A percentile compares a stretch with the other conserved stretches of the same genome.
Conservation (phyloP, 2,113 vertebrate species). For the Prunella fulvescens region DNA sequence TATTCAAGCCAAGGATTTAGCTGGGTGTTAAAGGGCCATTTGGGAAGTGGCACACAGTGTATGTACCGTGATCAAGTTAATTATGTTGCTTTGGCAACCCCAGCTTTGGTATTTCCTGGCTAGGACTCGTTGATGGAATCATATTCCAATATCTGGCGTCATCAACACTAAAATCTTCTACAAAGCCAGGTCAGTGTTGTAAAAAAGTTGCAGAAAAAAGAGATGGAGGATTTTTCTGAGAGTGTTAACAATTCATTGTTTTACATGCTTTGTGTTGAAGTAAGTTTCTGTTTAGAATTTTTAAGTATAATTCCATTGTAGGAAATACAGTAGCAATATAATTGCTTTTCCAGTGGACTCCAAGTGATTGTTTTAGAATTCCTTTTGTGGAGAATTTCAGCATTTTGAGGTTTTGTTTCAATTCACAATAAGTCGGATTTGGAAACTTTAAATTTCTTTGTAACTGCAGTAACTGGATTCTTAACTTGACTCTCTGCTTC, state of each 20-base stretch:
- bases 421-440: background rate
- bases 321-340: background rate
- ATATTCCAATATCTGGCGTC: slow-evolving; percentile 37
- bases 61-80: slow-evolving; percentile 23
- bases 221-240: background rate
- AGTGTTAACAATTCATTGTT: background rate
- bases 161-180: background rate
- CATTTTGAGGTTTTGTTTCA: background rate
- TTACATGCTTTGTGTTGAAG: background rate
- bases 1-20: background rate
- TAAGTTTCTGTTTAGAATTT: slow-evolving; percentile 1
- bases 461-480: background rate
- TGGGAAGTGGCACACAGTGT: background rate
- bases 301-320: background rate
- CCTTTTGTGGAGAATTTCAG: background rate
- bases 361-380: background rate
- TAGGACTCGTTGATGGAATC: slow-evolving; percentile 27
- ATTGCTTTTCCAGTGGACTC: background rate
- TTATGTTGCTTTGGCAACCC: slow-evolving; percentile 60
- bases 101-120: slow-evolving; percentile 55
- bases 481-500: background rate
- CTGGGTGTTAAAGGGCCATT: slow-evolving; percentile 15
- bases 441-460: background rate
- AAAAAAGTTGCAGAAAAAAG: background rate
- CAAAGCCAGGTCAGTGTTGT: background rate